These are phyloP conservation scores for Synanceia verrucosa DNA, from an alignment of 2,797 vertebrate species.

Conservation along the genomic window DNA sequence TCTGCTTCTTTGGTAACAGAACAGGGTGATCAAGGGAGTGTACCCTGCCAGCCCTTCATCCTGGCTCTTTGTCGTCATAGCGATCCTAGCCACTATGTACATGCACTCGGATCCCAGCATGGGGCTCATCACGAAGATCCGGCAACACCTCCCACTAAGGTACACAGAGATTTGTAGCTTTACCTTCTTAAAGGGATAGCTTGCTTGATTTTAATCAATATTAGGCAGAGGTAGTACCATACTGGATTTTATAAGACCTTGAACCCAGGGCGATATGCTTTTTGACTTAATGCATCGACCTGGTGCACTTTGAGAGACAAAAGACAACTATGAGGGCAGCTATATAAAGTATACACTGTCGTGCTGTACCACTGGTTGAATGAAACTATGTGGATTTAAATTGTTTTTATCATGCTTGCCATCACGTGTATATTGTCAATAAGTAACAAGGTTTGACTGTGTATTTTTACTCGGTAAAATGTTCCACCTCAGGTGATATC, in stretches of 20 bases:
- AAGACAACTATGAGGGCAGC: no score
- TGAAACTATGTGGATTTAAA: no score
- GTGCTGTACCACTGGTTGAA: no score
- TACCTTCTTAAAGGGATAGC: not conserved
- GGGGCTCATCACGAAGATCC: slow-evolving; percentile 88
- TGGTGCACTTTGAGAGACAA: no score
- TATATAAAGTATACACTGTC: no score
- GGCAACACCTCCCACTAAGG: slow-evolving; percentile 87
- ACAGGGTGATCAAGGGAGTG: slow-evolving; percentile 84
- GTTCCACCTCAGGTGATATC: not conserved
- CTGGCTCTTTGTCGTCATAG: slow-evolving; percentile 88
- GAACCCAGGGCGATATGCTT: no score
- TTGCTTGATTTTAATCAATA: no score
- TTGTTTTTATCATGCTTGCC: accelerated
- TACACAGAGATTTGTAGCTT: slow-evolving; percentile 43
- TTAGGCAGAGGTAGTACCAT: no score
- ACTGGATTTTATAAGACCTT: no score
- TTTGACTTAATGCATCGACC: no score
- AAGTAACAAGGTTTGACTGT: not conserved
- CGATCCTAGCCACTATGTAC: slow-evolving; percentile 86
- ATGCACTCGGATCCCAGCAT: slow-evolving; percentile 88
- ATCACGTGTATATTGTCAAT: not conserved
- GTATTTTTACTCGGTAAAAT: not conserved
- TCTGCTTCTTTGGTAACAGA: slow-evolving; percentile 73
- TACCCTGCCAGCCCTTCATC: slow-evolving; percentile 88